Base-by-base conservation (phyloP, 2,797 vertebrate species). In the Phoxinus dragarum region DNA sequence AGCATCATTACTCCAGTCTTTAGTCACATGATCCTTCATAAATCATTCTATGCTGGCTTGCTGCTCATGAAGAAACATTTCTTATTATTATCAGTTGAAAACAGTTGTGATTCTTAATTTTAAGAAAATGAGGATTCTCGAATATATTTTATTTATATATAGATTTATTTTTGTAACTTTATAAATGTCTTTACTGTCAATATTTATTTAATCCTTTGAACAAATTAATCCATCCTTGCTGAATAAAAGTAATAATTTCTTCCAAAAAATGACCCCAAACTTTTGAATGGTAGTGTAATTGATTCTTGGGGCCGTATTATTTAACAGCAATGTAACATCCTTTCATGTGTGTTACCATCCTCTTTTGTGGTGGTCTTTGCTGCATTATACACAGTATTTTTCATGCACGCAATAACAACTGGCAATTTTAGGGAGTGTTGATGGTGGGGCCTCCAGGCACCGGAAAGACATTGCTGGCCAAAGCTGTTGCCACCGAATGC, bases 401-500 rank as follows among this genome's bases (percentile, higher is more conserved):
- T 16, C 10, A 23, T 38, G 7, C 49, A 56, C 49, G 8, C 31
- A 14, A 23, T 56, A n/a, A 54, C 31, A 56, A 77, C 54, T 77
- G 0, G 0, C 2, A 12, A 2, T 81, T 66, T 23, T 80, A 99
- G 98, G 98, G 98, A 3, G 98, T 99, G 34, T 91, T 99, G 61
- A 99, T 99, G 98, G 98, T 99, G 86, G 98, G 98, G 80, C 98
- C 98, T 17, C 98, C 98, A 8, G 98, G 98, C 61, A 99, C 98
- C 0, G 98, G 98, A 54, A 99, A 99, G 92, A 99, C 98, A 0
- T 96, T 99, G 0, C 87, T 99, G 89, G 98, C 98, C 78, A 99
- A 99, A 96, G 98, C 98, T 6, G 98, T 99, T 10, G 98, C 98
- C 27, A 99, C 98, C 0, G 98, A 99, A 92, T 99, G 98, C 95